Evolutionary conservation across 1,140 invertebrate species (phyloP).

Genomic region (Epicauta chinensis): DNA sequence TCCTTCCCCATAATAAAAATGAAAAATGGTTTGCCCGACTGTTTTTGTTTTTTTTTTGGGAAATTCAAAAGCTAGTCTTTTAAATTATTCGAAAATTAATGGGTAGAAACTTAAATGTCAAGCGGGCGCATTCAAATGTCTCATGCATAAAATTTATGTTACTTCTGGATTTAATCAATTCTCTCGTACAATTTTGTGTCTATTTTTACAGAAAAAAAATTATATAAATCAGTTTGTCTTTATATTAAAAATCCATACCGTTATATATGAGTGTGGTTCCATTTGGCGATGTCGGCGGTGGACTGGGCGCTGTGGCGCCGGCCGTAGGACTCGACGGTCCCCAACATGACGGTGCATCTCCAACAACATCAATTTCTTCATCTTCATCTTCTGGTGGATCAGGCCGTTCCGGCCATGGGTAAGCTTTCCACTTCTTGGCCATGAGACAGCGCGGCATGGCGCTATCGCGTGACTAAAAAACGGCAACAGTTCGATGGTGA

Average conservation of each 20-base stretch:
- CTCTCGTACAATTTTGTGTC: too few species aligned
- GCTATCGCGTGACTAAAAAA: constrained; percentile 34
- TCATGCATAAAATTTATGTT: too few species aligned
- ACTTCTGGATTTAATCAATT: too few species aligned
- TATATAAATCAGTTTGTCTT: too few species aligned
- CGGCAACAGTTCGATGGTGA: constrained; percentile 22
- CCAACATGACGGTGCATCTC: constrained; percentile 54
- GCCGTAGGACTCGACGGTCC: constrained; percentile 66
- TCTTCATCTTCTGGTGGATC: constrained; percentile 49
- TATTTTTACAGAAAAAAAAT: too few species aligned
- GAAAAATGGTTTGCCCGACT: too few species aligned
- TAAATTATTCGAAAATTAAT: too few species aligned
- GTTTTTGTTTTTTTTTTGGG: too few species aligned
- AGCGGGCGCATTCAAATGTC: too few species aligned
- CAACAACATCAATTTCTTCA: constrained; percentile 78
- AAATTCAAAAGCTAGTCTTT: too few species aligned
- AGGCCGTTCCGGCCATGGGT: constrained; percentile 57
- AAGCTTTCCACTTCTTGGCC: constrained; percentile 87
- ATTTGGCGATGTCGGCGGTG: constrained; percentile 56
- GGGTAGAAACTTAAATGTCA: too few species aligned
- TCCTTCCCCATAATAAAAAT: too few species aligned
- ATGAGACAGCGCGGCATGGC: constrained; percentile 80
- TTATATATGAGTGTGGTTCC: constrained; percentile 57
- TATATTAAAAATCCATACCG: constrained; percentile 48
- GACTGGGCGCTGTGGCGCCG: constrained; percentile 65